Percentiles rank a stretch among this genome's conserved stretches.
These are phyloP conservation scores for Autographa gamma DNA, from an alignment of 2,888 invertebrate genomes.

Conservation along the genomic window DNA sequence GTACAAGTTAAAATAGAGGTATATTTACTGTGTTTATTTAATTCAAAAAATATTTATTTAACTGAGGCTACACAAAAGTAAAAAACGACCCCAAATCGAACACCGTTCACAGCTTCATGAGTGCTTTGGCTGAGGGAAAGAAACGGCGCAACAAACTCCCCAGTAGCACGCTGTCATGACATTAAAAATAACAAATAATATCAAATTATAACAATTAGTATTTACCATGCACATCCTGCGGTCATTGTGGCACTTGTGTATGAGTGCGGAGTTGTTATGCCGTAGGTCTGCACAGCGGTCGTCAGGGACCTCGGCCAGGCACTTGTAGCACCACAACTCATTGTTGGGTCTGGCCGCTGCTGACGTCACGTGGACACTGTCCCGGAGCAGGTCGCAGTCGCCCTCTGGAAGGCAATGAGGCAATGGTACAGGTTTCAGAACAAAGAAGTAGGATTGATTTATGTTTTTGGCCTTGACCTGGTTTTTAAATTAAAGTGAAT, in stretches of 20 bases:
- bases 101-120: too few species aligned
- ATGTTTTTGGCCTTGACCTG: too few species aligned
- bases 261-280: constrained; percentile 89
- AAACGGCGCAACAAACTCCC: too few species aligned
- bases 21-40: not conserved
- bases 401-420: constrained; percentile 74
- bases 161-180: not conserved
- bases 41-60: too few species aligned
- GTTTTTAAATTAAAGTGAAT: too few species aligned
- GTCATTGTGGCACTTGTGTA: constrained; percentile 93
- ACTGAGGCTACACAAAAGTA: too few species aligned
- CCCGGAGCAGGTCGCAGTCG: constrained; percentile 83
- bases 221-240: constrained; percentile 94
- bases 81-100: too few species aligned
- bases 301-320: constrained; percentile 93
- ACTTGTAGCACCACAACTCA: constrained; percentile 94
- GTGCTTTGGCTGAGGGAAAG: too few species aligned
- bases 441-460: not conserved
- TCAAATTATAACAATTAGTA: too few species aligned
- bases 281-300: constrained; percentile 92
- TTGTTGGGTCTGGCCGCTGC: constrained; percentile 93
- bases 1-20: not conserved
- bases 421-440: not conserved
- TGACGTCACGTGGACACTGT: constrained; percentile 93
- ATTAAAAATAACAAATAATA: too few species aligned